phyloP scores from a whole-genome alignment of 2,113 vertebrate genomes.

The Crotalus horridus region DNA sequence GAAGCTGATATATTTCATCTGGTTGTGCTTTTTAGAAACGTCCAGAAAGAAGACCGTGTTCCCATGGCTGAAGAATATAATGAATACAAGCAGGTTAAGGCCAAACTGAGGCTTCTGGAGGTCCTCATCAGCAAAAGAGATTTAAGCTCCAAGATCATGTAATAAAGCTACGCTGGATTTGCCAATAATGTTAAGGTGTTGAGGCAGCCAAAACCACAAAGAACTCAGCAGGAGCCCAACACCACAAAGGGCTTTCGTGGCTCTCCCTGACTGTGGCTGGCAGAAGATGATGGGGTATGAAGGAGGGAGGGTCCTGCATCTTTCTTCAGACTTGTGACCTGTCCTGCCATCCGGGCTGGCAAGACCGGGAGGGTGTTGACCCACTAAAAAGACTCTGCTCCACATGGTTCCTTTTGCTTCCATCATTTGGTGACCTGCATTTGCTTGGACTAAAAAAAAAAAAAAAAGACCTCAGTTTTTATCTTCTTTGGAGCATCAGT shows the following conservation, averaged over 20 bases:
- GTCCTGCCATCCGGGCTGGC: constrained; percentile 24
- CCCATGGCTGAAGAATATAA: constrained; percentile 91
- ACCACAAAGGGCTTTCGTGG: constrained; percentile 27
- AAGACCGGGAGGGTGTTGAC: background rate
- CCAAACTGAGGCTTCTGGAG: constrained; percentile 91
- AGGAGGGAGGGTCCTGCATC: constrained; percentile 12
- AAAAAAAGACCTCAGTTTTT: constrained; percentile 5
- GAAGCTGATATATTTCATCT: constrained; percentile 24
- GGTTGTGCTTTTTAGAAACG: constrained; percentile 71
- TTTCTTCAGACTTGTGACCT: constrained; percentile 31
- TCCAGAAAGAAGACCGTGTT: constrained; percentile 93
- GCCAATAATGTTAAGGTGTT: constrained; percentile 31
- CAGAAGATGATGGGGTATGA: constrained; percentile 3
- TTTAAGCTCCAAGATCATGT: constrained; percentile 71
- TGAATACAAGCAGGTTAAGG: constrained; percentile 96
- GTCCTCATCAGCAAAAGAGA: constrained; percentile 98
- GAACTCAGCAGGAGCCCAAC: constrained; percentile 1
- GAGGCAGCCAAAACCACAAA: constrained; percentile 13
- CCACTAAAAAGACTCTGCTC: constrained; percentile 11
- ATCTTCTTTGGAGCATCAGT: constrained; percentile 18
- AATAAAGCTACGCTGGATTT: constrained; percentile 21
- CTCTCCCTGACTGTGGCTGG: constrained; percentile 39
- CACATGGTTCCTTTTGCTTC: constrained; percentile 39
- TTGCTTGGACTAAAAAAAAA: constrained; percentile 27
- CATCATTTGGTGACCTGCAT: constrained; percentile 40